A percentile compares a stretch with the other conserved stretches of the same genome.
These are phyloP conservation scores for Octodonta nipae DNA, from an alignment of 2,888 invertebrate genomes.

Conservation along the genomic window DNA sequence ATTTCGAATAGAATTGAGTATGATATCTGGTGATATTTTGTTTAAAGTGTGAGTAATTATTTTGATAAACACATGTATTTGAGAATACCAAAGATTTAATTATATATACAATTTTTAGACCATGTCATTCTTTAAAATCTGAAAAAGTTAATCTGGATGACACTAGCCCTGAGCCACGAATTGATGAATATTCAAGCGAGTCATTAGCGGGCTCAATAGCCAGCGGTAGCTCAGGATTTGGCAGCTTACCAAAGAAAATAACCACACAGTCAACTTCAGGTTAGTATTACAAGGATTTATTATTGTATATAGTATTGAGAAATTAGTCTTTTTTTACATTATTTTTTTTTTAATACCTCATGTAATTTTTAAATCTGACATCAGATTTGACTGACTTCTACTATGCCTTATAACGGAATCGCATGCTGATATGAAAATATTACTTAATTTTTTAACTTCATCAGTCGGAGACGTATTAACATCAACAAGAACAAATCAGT, in stretches of 20 bases:
- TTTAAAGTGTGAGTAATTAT: conserved; percentile 82
- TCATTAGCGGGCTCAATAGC: conserved; percentile 48
- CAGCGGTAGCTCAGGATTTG: conserved; percentile 74
- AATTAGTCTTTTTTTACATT: too few relatives aligned
- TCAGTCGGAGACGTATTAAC: too few relatives aligned
- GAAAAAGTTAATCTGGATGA: conserved; percentile 31
- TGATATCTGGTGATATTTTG: conserved; percentile 89
- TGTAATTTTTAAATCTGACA: too few relatives aligned
- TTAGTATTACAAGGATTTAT: too few relatives aligned
- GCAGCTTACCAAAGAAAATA: conserved; percentile 66
- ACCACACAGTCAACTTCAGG: conserved; percentile 46
- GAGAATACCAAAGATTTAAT: not conserved
- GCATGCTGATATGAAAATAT: too few relatives aligned
- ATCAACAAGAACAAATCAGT: too few relatives aligned
- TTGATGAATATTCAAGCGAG: conserved; percentile 44
- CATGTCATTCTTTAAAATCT: conserved; percentile 39
- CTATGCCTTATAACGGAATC: too few relatives aligned
- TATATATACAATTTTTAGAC: conserved; percentile 35
- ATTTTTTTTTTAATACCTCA: too few relatives aligned
- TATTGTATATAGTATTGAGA: too few relatives aligned
- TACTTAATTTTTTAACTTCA: too few relatives aligned
- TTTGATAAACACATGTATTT: not conserved
- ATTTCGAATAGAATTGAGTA: conserved; percentile 81
- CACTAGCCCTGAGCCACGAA: conserved; percentile 34
- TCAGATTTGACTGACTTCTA: too few relatives aligned